A percentile compares a stretch with the other conserved stretches of the same genome.
Conservation (phyloP, 2,113 vertebrate genomes). For the Hypocryptadius cinnamomeus region DNA sequence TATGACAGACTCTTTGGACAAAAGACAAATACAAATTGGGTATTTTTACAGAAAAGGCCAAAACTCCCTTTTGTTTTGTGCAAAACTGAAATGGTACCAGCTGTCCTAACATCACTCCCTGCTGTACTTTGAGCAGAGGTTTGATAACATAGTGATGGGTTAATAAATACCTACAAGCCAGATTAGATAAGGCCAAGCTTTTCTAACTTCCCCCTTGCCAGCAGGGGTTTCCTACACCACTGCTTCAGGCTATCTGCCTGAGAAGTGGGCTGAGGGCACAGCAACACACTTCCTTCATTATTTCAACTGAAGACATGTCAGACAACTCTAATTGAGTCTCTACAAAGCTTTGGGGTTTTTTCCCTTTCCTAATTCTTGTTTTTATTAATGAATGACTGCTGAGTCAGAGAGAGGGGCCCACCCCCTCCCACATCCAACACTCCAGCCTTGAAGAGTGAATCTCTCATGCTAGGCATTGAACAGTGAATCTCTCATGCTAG, state of each 20-base stretch:
- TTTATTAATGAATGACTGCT: neutral
- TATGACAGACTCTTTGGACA: neutral
- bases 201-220: neutral
- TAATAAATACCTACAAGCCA: slow-evolving; percentile 21
- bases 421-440: neutral
- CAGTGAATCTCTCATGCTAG: neutral
- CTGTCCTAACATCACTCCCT: neutral
- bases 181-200: neutral
- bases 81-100: neutral
- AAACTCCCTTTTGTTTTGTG: neutral
- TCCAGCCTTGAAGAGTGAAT: neutral
- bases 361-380: neutral
- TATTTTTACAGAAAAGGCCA: neutral
- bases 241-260: neutral
- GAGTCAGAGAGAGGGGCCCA: neutral
- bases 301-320: neutral
- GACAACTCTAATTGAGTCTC: neutral
- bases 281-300: rapidly evolving
- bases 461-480: neutral
- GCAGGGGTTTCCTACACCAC: neutral
- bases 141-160: neutral
- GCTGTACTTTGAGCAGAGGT: neutral
- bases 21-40: neutral
- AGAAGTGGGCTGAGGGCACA: neutral
- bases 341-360: neutral